Evolutionary conservation across 2,888 invertebrate species (phyloP).

Genomic region (Drosophila pegasa): DNA sequence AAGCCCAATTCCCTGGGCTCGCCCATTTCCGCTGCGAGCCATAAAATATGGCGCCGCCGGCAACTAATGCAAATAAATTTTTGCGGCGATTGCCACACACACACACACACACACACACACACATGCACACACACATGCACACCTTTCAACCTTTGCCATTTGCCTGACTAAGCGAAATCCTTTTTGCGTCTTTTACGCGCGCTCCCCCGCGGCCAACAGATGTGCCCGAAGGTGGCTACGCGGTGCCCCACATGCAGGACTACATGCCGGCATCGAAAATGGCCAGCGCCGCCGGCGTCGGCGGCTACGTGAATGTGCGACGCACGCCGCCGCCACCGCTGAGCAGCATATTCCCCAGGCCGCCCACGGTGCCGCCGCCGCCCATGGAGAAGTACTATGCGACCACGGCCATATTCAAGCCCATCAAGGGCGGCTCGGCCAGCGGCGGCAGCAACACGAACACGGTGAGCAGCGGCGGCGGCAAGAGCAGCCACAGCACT

Average conservation of each 20-base stretch:
- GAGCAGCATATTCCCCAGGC: slow-evolving; percentile 87
- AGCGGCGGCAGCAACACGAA: slow-evolving; percentile 72
- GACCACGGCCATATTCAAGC: slow-evolving; percentile 88
- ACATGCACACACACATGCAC: slow-evolving; percentile 8
- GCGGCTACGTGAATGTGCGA: slow-evolving; percentile 84
- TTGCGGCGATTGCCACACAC: slow-evolving; percentile 54
- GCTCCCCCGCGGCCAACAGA: slow-evolving; percentile 82
- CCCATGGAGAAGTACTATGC: slow-evolving; percentile 90
- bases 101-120: slow-evolving; percentile 16
- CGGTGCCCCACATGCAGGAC: slow-evolving; percentile 87
- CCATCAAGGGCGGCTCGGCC: slow-evolving; percentile 83
- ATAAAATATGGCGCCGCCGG: slow-evolving; percentile 71
- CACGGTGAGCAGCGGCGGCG: slow-evolving; percentile 75
- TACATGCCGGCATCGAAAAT: slow-evolving; percentile 85
- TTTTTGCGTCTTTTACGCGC: slow-evolving; percentile 38
- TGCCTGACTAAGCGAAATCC: slow-evolving; percentile 70
- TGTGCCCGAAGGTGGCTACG: slow-evolving; percentile 87
- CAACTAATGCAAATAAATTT: slow-evolving; percentile 79
- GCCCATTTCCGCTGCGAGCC: slow-evolving; percentile 61
- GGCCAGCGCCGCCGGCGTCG: slow-evolving; percentile 65
- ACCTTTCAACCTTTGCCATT: slow-evolving; percentile 42
- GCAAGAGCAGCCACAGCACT: slow-evolving; percentile 71
- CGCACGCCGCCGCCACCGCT: slow-evolving; percentile 85
- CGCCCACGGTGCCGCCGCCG: slow-evolving; percentile 89
- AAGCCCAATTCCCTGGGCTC: slow-evolving; percentile 50